Percentiles rank a stretch among this genome's conserved stretches.
Evolutionary conservation across 2,797 vertebrate genomes (phyloP).

Genomic region (Paratrypauchen microcephalus): DNA sequence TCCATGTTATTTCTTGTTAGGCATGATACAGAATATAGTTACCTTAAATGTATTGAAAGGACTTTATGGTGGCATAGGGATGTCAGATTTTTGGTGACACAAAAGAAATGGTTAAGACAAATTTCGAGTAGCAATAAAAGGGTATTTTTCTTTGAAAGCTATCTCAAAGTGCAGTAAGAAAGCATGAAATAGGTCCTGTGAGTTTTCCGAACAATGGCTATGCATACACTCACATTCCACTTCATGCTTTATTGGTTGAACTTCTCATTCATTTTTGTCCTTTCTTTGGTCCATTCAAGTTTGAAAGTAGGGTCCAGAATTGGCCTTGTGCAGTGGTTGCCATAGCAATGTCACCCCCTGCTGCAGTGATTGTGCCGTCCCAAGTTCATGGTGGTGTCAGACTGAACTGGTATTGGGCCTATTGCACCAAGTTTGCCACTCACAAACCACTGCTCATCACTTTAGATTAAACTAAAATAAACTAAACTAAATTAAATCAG

Average conservation of each 20-base stretch:
- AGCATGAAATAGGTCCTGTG: constrained; percentile 37
- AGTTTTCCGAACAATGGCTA: constrained; percentile 60
- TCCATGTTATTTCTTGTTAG: constrained; percentile 65
- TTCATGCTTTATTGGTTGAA: constrained; percentile 57
- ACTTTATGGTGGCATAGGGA: constrained; percentile 8
- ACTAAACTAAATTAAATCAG: constrained; percentile 2
- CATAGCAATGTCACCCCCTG: constrained; percentile 40
- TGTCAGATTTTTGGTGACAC: neutral
- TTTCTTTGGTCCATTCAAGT: constrained; percentile 32
- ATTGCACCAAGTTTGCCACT: neutral
- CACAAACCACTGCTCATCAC: neutral
- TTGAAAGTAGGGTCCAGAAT: constrained; percentile 37
- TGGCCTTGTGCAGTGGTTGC: constrained; percentile 40
- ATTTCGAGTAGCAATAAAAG: neutral
- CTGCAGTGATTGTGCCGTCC: constrained; percentile 28
- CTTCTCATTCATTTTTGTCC: constrained; percentile 56
- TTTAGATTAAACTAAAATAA: neutral
- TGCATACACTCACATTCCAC: constrained; percentile 61
- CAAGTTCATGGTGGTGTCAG: constrained; percentile 49
- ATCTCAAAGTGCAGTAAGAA: constrained; percentile 43
- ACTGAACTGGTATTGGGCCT: constrained; percentile 1
- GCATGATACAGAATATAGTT: constrained; percentile 46
- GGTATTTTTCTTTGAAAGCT: neutral
- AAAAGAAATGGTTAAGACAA: constrained; percentile 26
- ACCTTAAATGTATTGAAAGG: constrained; percentile 44